phyloP scores from a whole-genome alignment of 2,888 invertebrate genomes.

The Carabus problematicus region DNA sequence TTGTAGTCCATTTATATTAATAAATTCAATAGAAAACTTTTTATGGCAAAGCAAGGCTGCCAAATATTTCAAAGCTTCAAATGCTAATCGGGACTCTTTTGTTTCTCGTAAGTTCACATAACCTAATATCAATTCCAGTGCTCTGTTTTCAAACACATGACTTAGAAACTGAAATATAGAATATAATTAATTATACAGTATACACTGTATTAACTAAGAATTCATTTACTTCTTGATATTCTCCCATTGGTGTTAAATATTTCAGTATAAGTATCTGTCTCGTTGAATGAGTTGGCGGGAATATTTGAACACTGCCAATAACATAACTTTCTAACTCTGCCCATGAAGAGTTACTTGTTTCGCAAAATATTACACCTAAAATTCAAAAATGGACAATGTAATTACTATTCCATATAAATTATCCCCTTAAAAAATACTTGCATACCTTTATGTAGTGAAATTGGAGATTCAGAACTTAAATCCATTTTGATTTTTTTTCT shows the following conservation, averaged over 20 bases:
- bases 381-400: not conserved
- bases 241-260: slow-evolving; percentile 96
- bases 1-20: slow-evolving; percentile 86
- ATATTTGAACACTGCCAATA: slow-evolving; percentile 88
- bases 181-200: slow-evolving; percentile 29
- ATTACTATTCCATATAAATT: not conserved
- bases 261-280: slow-evolving; percentile 91
- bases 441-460: slow-evolving; percentile 48
- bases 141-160: slow-evolving; percentile 92
- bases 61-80: slow-evolving; percentile 95
- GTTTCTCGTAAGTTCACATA: slow-evolving; percentile 90
- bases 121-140: slow-evolving; percentile 86
- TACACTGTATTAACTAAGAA: slow-evolving; percentile 14
- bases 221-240: slow-evolving; percentile 84
- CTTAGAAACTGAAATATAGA: slow-evolving; percentile 74
- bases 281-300: slow-evolving; percentile 87
- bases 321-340: slow-evolving; percentile 88
- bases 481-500: slow-evolving; percentile 36
- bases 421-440: not conserved
- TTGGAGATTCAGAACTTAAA: slow-evolving; percentile 54
- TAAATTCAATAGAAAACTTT: slow-evolving; percentile 96
- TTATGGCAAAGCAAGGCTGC: slow-evolving; percentile 96
- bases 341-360: slow-evolving; percentile 88
- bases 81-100: slow-evolving; percentile 89
- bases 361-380: slow-evolving; percentile 55